phyloP scores from a whole-genome alignment of 2,113 vertebrate genomes.

The Jacana jacana region DNA sequence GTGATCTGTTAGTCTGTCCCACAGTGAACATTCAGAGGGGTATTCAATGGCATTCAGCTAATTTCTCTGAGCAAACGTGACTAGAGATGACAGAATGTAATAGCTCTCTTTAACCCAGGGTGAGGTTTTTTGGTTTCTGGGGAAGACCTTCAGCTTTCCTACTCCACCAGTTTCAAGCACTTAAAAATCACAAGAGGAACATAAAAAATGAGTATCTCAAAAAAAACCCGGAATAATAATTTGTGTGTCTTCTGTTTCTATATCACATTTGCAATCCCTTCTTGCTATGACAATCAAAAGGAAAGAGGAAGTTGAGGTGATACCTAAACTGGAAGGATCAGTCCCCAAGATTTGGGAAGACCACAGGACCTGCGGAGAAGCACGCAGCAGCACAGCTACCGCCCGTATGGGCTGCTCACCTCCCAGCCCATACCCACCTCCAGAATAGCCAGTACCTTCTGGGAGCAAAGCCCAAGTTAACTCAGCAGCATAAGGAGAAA shows the following conservation, averaged over 20 bases:
- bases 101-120: not conserved
- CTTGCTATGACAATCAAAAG: not conserved
- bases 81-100: not conserved
- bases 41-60: not conserved
- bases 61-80: not conserved
- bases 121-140: not conserved
- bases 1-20: not conserved
- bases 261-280: not conserved
- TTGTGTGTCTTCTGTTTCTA: not conserved
- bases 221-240: rapidly evolving
- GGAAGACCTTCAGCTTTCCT: not conserved
- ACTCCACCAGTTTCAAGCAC: not conserved
- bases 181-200: not conserved
- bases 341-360: not conserved
- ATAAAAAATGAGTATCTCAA: not conserved
- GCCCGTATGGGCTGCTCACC: not conserved
- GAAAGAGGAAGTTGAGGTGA: not conserved
- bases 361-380: no score
- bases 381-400: not conserved
- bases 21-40: not conserved
- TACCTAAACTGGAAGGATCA: not conserved
- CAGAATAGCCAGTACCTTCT: not conserved
- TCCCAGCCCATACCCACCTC: not conserved
- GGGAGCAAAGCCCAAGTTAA: not conserved
- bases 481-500: not conserved